Conservation (phyloP, 2,888 invertebrate genomes). For the Portevinia maculata region DNA sequence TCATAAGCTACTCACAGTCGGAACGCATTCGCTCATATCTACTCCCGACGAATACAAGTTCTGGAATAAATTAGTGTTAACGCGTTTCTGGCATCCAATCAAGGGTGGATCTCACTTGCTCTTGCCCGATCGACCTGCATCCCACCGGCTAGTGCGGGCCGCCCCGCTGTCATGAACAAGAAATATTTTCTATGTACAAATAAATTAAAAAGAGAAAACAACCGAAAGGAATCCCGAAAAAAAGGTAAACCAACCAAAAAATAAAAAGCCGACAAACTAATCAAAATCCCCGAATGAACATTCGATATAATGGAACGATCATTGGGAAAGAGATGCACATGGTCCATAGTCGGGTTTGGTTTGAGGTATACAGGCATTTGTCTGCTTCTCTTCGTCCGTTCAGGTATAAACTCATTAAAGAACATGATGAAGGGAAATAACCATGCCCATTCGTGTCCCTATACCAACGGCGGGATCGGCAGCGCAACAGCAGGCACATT, state of each 20-base stretch:
- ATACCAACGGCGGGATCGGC: constrained; percentile 20
- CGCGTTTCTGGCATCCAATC: constrained; percentile 69
- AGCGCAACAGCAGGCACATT: constrained; percentile 62
- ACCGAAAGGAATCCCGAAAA: constrained; percentile 42
- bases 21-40: constrained; percentile 26
- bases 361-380: constrained; percentile 7
- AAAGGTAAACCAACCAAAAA: constrained; percentile 17
- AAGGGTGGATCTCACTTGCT: constrained; percentile 56
- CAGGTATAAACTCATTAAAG: constrained; percentile 73
- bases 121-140: constrained; percentile 12
- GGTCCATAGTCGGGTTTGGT: constrained; percentile 11
- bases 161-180: constrained; percentile 61
- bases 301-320: constrained; percentile 70
- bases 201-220: constrained; percentile 43
- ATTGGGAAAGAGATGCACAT: constrained; percentile 67
- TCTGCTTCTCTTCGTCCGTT: constrained; percentile 34
- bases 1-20: constrained; percentile 37
- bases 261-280: constrained; percentile 73
- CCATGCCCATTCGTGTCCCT: constrained; percentile 71
- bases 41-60: constrained; percentile 39
- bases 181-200: constrained; percentile 64
- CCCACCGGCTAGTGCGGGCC: no score
- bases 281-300: constrained; percentile 68
- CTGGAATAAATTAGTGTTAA: constrained; percentile 72
- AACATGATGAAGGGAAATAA: constrained; percentile 72